Evolutionary conservation across 2,888 invertebrate genomes (phyloP).

Genomic region (Nemurella pictetii): DNA sequence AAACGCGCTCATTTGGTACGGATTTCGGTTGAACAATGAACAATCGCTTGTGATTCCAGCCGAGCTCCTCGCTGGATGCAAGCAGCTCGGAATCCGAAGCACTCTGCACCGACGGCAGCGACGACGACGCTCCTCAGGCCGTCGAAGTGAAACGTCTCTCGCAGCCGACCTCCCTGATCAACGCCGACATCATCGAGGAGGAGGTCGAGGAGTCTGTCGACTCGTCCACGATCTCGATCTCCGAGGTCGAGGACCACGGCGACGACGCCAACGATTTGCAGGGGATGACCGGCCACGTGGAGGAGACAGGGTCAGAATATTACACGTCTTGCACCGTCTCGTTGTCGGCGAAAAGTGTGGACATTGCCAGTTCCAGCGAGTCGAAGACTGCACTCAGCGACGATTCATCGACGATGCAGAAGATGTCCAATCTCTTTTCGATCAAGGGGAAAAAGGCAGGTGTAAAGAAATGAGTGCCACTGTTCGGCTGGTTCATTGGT

Average conservation of each 20-base stretch:
- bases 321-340: neutral
- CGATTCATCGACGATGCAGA: neutral
- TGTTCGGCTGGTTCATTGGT: neutral
- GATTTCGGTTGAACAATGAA: no score
- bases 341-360: neutral
- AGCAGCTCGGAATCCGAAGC: neutral
- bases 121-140: neutral
- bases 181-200: constrained; percentile 21
- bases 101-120: neutral
- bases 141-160: constrained; percentile 1
- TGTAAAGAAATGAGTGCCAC: no score
- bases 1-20: no score
- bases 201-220: neutral
- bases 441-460: neutral
- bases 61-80: neutral
- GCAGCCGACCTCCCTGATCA: constrained; percentile 9
- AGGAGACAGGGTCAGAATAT: neutral
- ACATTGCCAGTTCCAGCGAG: neutral
- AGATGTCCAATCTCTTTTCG: neutral
- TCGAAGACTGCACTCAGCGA: neutral
- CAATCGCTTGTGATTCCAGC: neutral
- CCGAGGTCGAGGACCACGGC: neutral
- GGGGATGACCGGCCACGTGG: neutral
- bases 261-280: neutral
- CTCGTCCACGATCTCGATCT: neutral